These are phyloP conservation scores for Teleopsis dalmanni DNA, from an alignment of 1,140 invertebrate species.

Conservation along the genomic window DNA sequence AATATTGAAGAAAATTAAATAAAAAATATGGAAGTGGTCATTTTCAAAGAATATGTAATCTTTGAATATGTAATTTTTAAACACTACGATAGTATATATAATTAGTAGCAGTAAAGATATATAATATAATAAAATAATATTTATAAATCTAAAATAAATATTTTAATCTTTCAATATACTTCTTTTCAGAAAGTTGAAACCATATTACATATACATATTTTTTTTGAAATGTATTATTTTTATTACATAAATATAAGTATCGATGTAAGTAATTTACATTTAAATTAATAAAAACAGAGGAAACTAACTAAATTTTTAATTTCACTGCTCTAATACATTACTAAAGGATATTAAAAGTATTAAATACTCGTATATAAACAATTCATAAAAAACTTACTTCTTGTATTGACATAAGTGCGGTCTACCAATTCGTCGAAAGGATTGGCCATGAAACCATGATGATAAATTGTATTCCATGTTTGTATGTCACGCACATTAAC, in stretches of 20 bases:
- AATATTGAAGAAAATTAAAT: too few species aligned
- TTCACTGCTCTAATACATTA: neutral
- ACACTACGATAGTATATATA: too few species aligned
- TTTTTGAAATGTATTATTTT: neutral
- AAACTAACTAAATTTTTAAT: neutral
- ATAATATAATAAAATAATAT: too few species aligned
- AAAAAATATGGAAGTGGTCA: too few species aligned
- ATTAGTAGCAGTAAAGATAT: too few species aligned
- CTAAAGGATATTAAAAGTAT: neutral
- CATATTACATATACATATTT: too few species aligned
- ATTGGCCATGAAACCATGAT: constrained; percentile 67
- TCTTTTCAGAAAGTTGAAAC: too few species aligned
- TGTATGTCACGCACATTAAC: constrained; percentile 58
- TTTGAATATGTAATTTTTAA: too few species aligned
- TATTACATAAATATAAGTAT: neutral
- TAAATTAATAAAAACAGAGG: neutral
- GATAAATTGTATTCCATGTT: constrained; percentile 69
- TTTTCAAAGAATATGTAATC: too few species aligned
- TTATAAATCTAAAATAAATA: too few species aligned
- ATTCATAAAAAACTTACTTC: constrained; percentile 58
- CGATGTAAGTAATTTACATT: neutral
- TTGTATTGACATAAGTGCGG: constrained; percentile 66
- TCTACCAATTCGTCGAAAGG: constrained; percentile 72
- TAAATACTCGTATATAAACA: neutral
- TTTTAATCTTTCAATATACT: too few species aligned